These are phyloP conservation scores for Nanorana parkeri DNA, from an alignment of 2,113 vertebrate species.

Conservation along the genomic window DNA sequence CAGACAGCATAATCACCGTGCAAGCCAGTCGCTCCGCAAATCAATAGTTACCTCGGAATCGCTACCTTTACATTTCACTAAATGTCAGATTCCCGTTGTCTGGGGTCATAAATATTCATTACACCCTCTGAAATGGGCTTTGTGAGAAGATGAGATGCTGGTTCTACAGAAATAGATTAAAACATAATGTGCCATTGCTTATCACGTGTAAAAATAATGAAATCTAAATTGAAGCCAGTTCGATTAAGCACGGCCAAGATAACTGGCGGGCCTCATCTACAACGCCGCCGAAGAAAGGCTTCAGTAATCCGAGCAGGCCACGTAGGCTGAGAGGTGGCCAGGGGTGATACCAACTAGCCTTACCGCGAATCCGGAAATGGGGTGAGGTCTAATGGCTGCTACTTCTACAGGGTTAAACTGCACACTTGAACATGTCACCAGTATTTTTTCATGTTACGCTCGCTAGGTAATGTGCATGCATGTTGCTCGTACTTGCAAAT, in stretches of 20 bases:
- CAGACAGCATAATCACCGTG: constrained; percentile 39
- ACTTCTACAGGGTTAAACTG: too few species aligned
- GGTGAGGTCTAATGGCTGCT: too few species aligned
- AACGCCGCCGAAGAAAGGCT: too few species aligned
- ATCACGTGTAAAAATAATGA: constrained; percentile 44
- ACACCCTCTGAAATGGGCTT: constrained; percentile 30
- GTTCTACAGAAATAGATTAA: constrained; percentile 48
- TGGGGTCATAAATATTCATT: constrained; percentile 48
- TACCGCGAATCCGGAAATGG: too few species aligned
- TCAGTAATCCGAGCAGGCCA: too few species aligned
- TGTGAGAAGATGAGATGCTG: constrained; percentile 35
- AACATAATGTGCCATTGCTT: constrained; percentile 27
- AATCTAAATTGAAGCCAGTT: constrained; percentile 18
- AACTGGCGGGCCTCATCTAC: too few species aligned
- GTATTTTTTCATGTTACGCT: too few species aligned
- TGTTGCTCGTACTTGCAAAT: too few species aligned
- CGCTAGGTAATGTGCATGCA: too few species aligned
- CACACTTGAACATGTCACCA: too few species aligned
- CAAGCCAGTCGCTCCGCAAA: constrained; percentile 15
- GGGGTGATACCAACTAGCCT: too few species aligned
- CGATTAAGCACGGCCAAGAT: not conserved
- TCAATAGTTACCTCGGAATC: constrained; percentile 31
- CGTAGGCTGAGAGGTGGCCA: too few species aligned
- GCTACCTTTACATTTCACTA: constrained; percentile 38
- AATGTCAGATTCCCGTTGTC: constrained; percentile 36